Evolutionary conservation across 2,888 invertebrate species (phyloP).

Genomic region (Leucophenga montana): DNA sequence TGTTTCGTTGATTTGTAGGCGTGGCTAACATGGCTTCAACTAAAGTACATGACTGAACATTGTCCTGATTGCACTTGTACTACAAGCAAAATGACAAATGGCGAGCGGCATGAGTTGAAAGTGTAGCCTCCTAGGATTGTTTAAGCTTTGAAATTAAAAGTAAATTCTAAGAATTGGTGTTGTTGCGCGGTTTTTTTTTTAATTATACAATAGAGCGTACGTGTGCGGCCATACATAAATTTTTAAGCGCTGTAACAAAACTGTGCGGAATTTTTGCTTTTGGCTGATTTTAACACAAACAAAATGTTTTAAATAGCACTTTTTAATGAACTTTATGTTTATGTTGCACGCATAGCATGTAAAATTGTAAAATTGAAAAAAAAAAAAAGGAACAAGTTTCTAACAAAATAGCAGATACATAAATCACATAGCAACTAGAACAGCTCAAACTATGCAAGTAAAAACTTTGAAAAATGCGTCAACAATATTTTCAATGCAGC

Average conservation of each 20-base stretch:
- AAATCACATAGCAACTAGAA: too few relatives aligned
- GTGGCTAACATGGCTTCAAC: not conserved
- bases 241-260: not conserved
- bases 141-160: slow-evolving; percentile 27
- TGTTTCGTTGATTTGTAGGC: slow-evolving; percentile 8
- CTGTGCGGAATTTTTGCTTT: not conserved
- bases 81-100: too few relatives aligned
- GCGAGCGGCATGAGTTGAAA: too few relatives aligned
- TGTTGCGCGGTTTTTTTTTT: not conserved
- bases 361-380: not conserved
- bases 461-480: not conserved
- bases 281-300: not conserved
- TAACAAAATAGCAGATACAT: too few relatives aligned
- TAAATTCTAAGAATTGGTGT: slow-evolving; percentile 24
- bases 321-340: not conserved
- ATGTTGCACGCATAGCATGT: not conserved
- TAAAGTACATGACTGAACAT: not conserved
- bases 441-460: slow-evolving; percentile 1
- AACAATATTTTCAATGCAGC: too few relatives aligned
- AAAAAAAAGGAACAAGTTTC: too few relatives aligned
- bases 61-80: too few relatives aligned
- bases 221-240: not conserved
- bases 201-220: slow-evolving; percentile 5
- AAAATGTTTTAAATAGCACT: not conserved
- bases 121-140: not conserved